These are phyloP conservation scores for Bradysia coprophila DNA, from an alignment of 1,140 invertebrate genomes.

Conservation along the genomic window DNA sequence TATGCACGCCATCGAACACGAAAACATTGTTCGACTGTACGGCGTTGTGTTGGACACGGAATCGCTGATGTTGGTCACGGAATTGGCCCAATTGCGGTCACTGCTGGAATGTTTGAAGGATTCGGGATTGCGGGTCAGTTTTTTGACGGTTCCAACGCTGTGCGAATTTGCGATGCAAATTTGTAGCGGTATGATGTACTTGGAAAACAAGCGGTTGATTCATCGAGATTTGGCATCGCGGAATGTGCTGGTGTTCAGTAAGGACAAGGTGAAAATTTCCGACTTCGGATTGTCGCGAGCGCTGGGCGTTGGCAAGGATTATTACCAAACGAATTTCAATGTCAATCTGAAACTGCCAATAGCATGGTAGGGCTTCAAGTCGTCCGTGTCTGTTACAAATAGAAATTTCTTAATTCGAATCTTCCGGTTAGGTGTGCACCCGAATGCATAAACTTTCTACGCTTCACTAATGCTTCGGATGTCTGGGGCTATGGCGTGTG, in stretches of 20 bases:
- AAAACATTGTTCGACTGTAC: conserved; percentile 90
- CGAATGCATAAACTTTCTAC: conserved; percentile 89
- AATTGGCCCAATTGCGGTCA: conserved; percentile 85
- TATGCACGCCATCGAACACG: conserved; percentile 94
- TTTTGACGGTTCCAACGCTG: conserved; percentile 63
- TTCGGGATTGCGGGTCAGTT: conserved; percentile 65
- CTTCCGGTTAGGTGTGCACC: conserved; percentile 93
- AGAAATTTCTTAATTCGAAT: too few species aligned
- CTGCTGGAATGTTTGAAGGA: conserved; percentile 92
- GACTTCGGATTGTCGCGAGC: conserved; percentile 93
- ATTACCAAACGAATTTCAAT: conserved; percentile 97
- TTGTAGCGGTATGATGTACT: conserved; percentile 49
- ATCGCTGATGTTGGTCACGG: conserved; percentile 90
- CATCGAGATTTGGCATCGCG: conserved; percentile 88
- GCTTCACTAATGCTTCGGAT: conserved; percentile 91
- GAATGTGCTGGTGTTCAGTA: conserved; percentile 90
- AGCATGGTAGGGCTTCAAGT: conserved; percentile 81
- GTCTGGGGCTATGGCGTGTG: conserved; percentile 97
- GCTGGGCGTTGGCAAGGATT: conserved; percentile 94
- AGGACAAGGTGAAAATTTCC: conserved; percentile 94
- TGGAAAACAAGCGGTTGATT: conserved; percentile 85
- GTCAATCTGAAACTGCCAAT: conserved; percentile 95
- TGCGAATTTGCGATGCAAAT: conserved; percentile 90
- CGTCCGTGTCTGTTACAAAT: too few species aligned
- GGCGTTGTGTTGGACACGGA: conserved; percentile 92